Evolutionary conservation across 2,797 vertebrate genomes (phyloP).

Genomic region (Sternotherus odoratus): DNA sequence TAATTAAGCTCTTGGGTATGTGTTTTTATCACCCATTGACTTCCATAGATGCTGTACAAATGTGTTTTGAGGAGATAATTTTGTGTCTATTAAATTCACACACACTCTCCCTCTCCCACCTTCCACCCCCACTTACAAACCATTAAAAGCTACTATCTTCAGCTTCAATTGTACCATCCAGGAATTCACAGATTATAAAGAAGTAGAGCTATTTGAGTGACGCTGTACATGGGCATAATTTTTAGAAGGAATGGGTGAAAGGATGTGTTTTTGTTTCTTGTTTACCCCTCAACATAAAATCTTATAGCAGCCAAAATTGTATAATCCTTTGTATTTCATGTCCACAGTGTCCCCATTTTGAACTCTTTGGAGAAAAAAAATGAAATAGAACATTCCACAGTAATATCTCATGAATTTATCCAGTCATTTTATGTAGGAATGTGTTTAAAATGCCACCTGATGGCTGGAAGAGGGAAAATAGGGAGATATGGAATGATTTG

Average conservation of each 20-base stretch:
- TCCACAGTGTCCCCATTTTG: neutral
- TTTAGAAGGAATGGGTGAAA: fast-evolving
- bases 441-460: neutral
- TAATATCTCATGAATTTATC: neutral
- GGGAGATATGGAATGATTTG: neutral
- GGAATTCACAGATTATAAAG: neutral
- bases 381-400: neutral
- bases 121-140: neutral
- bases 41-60: neutral
- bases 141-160: fast-evolving
- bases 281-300: neutral
- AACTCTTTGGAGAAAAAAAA: neutral
- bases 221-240: neutral
- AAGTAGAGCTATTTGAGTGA: neutral
- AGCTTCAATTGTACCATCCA: neutral
- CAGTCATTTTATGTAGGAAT: neutral
- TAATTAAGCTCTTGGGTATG: neutral
- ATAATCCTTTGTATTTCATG: neutral
- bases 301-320: neutral
- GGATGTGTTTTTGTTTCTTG: neutral
- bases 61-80: fast-evolving
- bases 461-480: neutral
- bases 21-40: fast-evolving
- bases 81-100: neutral
- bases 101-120: neutral